Evolutionary conservation across 2,113 vertebrate species (phyloP).

Genomic region (Tetrax tetrax): DNA sequence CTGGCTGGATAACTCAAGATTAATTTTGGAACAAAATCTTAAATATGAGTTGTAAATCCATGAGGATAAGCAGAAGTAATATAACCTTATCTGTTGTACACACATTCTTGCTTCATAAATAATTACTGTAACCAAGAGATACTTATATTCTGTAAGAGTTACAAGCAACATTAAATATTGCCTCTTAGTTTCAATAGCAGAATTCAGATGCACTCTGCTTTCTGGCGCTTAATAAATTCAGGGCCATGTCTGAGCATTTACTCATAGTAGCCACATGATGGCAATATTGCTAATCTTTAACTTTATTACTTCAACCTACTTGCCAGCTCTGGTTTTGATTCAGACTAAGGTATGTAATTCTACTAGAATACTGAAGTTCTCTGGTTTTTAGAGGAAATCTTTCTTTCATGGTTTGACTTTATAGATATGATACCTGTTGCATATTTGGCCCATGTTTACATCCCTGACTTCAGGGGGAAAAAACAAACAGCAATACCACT

Average conservation of each 20-base stretch:
- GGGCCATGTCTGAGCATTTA: neutral
- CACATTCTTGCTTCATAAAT: neutral
- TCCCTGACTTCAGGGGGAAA: neutral
- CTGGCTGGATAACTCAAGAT: neutral
- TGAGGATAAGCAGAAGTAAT: neutral
- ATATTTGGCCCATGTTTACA: neutral
- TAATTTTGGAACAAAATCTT: neutral
- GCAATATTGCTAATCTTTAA: constrained; percentile 61
- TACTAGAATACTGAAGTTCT: neutral
- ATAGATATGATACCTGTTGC: neutral
- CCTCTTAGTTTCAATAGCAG: neutral
- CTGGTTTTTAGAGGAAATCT: neutral
- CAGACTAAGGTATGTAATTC: neutral
- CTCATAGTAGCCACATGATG: constrained; percentile 55
- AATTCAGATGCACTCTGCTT: neutral
- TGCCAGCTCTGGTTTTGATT: neutral
- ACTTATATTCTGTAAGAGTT: neutral
- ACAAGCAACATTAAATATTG: neutral
- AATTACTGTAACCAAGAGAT: neutral
- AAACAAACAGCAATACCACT: neutral
- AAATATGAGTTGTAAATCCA: neutral
- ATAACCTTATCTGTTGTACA: neutral
- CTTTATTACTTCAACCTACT: neutral
- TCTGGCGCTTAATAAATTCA: neutral
- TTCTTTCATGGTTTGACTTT: neutral